These are phyloP conservation scores for Pocillopora meandrina DNA, from an alignment of 92 coral and sea anemone genomes.

Conservation along the genomic window DNA sequence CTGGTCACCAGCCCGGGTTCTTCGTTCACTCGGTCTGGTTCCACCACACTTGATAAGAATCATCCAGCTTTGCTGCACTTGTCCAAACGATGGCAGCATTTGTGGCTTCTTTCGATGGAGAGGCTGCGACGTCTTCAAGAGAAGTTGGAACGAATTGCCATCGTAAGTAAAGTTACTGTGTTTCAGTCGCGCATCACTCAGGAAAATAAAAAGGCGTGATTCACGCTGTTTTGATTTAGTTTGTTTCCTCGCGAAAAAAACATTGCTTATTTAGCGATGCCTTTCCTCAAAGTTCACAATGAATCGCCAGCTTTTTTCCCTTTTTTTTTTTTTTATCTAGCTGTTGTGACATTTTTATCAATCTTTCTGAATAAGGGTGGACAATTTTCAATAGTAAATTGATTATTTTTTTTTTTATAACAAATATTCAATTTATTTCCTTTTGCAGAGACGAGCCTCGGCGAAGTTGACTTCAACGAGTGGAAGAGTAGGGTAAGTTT, in stretches of 20 bases:
- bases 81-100: slow-evolving; percentile 96
- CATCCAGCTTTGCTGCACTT: slow-evolving; percentile 88
- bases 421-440: not conserved
- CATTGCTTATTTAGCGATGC: not conserved
- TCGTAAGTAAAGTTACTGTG: slow-evolving; percentile 55
- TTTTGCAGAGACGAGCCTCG: slow-evolving; percentile 77
- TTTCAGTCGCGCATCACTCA: not conserved
- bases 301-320: too few relatives aligned
- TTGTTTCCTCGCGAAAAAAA: not conserved
- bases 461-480: slow-evolving; percentile 92
- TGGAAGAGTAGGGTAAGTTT: slow-evolving; percentile 93
- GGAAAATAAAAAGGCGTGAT: not conserved
- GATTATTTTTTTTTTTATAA: too few relatives aligned
- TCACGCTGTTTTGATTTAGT: not conserved
- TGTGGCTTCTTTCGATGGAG: slow-evolving; percentile 98
- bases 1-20: slow-evolving; percentile 49
- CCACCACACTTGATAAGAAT: slow-evolving; percentile 78
- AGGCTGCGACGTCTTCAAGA: slow-evolving; percentile 95
- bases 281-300: not conserved
- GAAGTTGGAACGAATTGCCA: slow-evolving; percentile 85
- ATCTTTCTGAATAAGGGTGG: too few relatives aligned
- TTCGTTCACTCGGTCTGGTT: slow-evolving; percentile 91
- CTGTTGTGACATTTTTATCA: too few relatives aligned
- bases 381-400: not conserved
- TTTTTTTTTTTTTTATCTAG: too few relatives aligned